Evolutionary conservation across 2,113 vertebrate species (phyloP).

Genomic region (Perca schrenkii): DNA sequence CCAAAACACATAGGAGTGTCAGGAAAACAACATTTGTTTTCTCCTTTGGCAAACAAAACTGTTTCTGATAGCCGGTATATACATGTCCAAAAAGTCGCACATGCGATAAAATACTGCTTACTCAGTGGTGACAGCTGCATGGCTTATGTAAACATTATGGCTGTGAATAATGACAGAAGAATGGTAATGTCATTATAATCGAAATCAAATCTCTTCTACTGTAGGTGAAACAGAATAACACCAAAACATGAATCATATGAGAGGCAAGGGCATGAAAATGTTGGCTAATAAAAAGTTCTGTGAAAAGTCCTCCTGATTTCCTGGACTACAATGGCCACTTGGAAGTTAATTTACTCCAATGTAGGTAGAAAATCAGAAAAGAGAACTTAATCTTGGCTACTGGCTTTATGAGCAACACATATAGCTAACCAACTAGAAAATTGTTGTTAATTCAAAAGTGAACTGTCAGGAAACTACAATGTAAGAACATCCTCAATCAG

Average conservation of each 20-base stretch:
- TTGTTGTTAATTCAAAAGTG: background rate
- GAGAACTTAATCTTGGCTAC: background rate
- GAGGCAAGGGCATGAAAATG: background rate
- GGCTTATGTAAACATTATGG: conserved; percentile 83
- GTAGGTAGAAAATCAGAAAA: background rate
- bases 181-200: conserved; percentile 85
- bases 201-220: conserved; percentile 67
- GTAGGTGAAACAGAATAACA: conserved; percentile 65
- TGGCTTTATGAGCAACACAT: background rate
- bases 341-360: conserved; percentile 1
- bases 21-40: conserved; percentile 71
- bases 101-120: conserved; percentile 87
- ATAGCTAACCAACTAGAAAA: background rate
- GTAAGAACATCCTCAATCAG: background rate
- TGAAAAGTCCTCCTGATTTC: background rate
- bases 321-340: background rate
- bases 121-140: conserved; percentile 88
- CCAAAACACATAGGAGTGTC: conserved; percentile 38
- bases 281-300: background rate
- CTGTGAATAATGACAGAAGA: conserved; percentile 84
- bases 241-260: background rate
- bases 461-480: background rate
- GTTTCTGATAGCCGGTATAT: conserved; percentile 85
- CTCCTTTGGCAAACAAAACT: conserved; percentile 88
- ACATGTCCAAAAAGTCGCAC: conserved; percentile 85